Evolutionary conservation across 2,113 vertebrate genomes (phyloP).

Genomic region (Bufo gargarizans): DNA sequence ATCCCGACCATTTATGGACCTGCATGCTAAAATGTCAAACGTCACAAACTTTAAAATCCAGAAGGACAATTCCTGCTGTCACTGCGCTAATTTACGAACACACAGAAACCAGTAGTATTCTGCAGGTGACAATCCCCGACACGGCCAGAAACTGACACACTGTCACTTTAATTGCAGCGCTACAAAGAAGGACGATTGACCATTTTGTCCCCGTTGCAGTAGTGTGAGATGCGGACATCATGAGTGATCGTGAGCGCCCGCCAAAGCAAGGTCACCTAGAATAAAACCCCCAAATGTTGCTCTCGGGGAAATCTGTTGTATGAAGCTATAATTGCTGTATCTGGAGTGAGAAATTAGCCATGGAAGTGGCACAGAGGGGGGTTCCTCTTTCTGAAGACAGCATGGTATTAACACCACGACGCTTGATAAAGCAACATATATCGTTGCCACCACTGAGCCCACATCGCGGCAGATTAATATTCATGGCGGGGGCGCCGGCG

Average conservation of each 20-base stretch:
- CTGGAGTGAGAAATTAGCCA: background rate
- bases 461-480: conserved; percentile 21
- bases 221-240: no score
- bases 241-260: no score
- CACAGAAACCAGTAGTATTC: no score
- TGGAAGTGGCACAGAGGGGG: background rate
- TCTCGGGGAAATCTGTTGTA: background rate
- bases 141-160: background rate
- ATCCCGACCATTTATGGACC: no score
- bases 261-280: background rate
- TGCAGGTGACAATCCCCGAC: no score
- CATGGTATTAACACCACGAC: background rate
- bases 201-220: no score
- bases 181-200: background rate
- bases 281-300: background rate
- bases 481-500: background rate
- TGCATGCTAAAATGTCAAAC: no score
- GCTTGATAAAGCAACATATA: background rate
- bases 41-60: no score
- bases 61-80: no score
- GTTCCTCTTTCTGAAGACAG: background rate
- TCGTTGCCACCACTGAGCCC: background rate
- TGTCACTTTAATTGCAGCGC: background rate
- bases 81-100: no score
- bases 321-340: background rate